Conservation (phyloP, 1,140 invertebrate species). For the Philotrypesis tridentata region DNA sequence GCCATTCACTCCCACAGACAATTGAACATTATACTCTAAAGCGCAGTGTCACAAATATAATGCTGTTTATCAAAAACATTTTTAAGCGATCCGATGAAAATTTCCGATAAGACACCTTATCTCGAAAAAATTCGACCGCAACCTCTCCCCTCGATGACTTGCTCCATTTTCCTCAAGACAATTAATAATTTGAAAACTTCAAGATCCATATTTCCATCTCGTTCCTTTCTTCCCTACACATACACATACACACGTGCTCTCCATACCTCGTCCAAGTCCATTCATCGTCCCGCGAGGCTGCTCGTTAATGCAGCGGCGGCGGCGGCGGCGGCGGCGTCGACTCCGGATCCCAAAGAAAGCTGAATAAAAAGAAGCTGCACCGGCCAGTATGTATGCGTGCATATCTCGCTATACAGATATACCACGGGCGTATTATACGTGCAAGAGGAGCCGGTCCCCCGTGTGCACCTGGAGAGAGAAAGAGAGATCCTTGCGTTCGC, state of each 20-base stretch:
- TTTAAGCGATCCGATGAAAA: too few species aligned
- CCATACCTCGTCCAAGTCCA: not conserved
- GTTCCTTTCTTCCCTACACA: not conserved
- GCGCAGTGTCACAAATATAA: too few species aligned
- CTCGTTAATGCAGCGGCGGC: constrained; percentile 5
- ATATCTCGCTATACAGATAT: not conserved
- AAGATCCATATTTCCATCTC: not conserved
- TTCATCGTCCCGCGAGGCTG: constrained; percentile 21
- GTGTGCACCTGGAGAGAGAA: not conserved
- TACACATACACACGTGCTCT: not conserved
- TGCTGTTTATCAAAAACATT: too few species aligned
- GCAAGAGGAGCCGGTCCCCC: not conserved
- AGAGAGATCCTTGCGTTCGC: not conserved
- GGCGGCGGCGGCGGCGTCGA: not conserved
- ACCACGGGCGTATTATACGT: too few species aligned
- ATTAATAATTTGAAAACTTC: not conserved
- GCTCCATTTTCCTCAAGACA: too few species aligned
- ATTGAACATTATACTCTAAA: too few species aligned
- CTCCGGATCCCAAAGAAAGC: not conserved
- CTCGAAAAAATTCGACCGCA: too few species aligned
- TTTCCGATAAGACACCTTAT: too few species aligned
- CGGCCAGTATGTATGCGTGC: not conserved
- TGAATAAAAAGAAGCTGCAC: not conserved
- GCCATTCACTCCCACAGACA: too few species aligned
- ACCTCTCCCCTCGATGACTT: too few species aligned